A percentile compares a stretch with the other conserved stretches of the same genome.
Evolutionary conservation across 2,113 vertebrate species (phyloP).

Genomic region (Amphilophus citrinellus): DNA sequence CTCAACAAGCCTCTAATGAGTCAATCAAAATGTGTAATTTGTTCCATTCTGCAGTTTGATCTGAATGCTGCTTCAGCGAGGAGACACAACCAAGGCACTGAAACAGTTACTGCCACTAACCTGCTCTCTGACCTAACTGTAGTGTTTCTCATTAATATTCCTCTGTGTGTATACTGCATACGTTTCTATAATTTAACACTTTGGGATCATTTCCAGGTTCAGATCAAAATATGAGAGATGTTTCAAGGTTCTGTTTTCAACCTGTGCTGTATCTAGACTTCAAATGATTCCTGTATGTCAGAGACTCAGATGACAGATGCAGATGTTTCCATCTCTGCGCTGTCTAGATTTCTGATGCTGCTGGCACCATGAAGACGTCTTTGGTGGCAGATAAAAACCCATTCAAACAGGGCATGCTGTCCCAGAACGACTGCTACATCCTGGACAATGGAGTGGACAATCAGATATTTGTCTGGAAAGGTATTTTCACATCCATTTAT

Average conservation of each 20-base stretch:
- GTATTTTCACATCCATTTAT: slow-evolving; percentile 44
- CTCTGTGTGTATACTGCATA: not conserved
- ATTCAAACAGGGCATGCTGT: slow-evolving; percentile 78
- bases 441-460: slow-evolving; percentile 75
- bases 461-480: slow-evolving; percentile 84
- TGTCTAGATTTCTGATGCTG: slow-evolving; percentile 79
- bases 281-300: not conserved
- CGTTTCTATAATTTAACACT: not conserved
- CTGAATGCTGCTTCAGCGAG: not conserved
- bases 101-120: not conserved
- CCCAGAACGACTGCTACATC: slow-evolving; percentile 78
- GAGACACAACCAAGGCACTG: too few relatives aligned
- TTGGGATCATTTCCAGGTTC: not conserved
- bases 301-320: not conserved
- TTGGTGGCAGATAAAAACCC: slow-evolving; percentile 71
- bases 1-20: not conserved
- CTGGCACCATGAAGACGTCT: slow-evolving; percentile 68
- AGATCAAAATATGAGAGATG: not conserved
- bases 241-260: not conserved
- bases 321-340: not conserved
- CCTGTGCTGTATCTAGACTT: not conserved
- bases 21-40: not conserved
- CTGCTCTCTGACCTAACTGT: not conserved
- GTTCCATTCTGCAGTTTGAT: not conserved
- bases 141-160: not conserved